Percentiles rank a stretch among this genome's conserved stretches.
Conservation (phyloP, 2,797 vertebrate genomes). For the Scolopax bukidnonensis region DNA sequence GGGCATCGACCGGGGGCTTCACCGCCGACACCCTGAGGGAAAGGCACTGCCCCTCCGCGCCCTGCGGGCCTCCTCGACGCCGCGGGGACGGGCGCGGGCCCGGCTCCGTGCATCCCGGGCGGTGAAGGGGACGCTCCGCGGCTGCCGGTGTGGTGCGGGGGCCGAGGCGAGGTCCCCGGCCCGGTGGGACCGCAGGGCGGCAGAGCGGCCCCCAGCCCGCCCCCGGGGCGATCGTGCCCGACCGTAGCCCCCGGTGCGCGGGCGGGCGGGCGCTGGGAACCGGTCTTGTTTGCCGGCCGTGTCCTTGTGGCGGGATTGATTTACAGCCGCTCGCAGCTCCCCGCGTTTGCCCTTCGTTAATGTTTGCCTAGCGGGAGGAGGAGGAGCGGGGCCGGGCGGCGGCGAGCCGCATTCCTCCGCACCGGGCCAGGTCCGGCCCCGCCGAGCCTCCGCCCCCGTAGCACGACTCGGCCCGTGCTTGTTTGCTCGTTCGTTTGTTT, state of each 20-base stretch:
- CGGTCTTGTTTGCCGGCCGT: slow-evolving; percentile 75
- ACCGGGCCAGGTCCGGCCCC: neutral
- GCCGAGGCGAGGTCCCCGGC: neutral
- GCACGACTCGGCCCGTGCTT: neutral
- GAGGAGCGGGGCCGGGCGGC: neutral
- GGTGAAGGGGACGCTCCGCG: neutral
- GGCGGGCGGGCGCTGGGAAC: neutral
- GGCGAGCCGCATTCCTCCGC: neutral
- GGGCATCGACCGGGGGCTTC: slow-evolving; percentile 15
- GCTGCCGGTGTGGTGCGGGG: neutral
- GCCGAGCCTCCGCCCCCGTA: neutral
- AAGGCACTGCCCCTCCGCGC: neutral
- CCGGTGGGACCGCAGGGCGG: neutral
- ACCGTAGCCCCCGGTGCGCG: neutral
- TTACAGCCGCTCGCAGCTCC: slow-evolving; percentile 81
- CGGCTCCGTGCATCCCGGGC: neutral
- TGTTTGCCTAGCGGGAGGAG: slow-evolving; percentile 82
- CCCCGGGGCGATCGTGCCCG: neutral
- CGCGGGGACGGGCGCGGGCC: neutral
- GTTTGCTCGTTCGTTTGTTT: neutral
- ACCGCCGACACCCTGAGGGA: neutral
- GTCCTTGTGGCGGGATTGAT: slow-evolving; percentile 89
- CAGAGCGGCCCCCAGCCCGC: neutral
- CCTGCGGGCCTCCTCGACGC: neutral
- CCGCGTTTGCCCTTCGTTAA: slow-evolving; percentile 87